Base-by-base conservation (phyloP, 2,113 vertebrate species). In the Triplophysa rosa region DNA sequence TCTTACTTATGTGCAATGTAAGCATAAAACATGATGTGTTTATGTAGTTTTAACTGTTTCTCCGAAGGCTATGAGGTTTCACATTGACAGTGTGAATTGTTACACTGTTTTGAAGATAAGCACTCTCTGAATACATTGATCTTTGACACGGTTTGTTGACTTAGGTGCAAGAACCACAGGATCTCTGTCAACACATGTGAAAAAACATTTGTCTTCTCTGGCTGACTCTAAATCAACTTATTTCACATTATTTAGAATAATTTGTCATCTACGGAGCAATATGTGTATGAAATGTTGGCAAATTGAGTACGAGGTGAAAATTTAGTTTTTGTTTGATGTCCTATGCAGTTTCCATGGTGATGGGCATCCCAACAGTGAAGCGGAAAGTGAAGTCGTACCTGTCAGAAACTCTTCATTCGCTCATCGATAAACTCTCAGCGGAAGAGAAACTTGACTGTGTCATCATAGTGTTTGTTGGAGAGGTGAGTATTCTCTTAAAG, bases 331-430 rank as follows among this genome's bases (percentile, higher is more conserved):
- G 33, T 12, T 65, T 70, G 6, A 78, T 45, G 59, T 58, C 89
- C 58, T 64, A 89, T 90, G 56, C 92, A 98, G 98, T 98, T 91
- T 98, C 98, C 87, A 95, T 99, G 92, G 97, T 98, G 84, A 98
- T 99, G 98, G 98, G 98, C 81, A 97, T 99, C 89, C 98, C 98
- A 80, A 99, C 98, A 10, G 98, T 99, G 90, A 98, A 96, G 91
- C 93, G 98, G 85, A 96, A 98, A 94, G 96, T 99, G 85, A 98
- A 95, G 91, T 98, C 98, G 47, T 99, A 99, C 87, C 94, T 99
- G 90, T 93, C 93, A 61, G 97, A 99, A 91, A 99, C 98, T 12
- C 94, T 99, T 68, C 96, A 93, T 83, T 99, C 98, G 0, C 93
- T 99, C 82, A 96, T 98, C 85, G 96, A 98, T 92, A 98, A 98